These are phyloP conservation scores for Pandemis corylana DNA, from an alignment of 2,888 invertebrate species.

Conservation along the genomic window DNA sequence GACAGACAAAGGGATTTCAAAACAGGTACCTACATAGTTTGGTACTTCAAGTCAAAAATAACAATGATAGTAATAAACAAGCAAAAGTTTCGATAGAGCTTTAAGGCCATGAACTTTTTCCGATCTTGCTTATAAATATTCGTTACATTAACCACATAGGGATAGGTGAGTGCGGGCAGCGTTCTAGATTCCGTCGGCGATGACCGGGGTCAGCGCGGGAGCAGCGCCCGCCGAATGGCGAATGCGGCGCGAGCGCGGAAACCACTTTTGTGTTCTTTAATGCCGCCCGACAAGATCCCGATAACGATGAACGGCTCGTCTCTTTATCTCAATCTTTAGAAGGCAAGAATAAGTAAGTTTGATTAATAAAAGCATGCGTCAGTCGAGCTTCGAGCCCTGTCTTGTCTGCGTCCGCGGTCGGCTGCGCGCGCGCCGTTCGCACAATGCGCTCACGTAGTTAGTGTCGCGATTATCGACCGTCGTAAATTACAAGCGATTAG, in stretches of 20 bases:
- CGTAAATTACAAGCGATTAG: constrained; percentile 82
- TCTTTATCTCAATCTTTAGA: constrained; percentile 38
- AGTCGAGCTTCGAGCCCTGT: constrained; percentile 52
- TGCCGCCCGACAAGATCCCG: constrained; percentile 49
- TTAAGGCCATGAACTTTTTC: background rate
- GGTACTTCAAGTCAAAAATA: background rate
- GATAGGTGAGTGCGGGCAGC: constrained; percentile 37
- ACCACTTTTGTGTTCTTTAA: constrained; percentile 57
- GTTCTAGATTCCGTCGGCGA: constrained; percentile 62
- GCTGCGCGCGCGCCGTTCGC: constrained; percentile 57
- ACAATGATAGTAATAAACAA: background rate
- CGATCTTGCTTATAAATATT: background rate
- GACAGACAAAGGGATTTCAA: background rate
- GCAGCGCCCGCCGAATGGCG: constrained; percentile 58
- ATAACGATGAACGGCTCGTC: constrained; percentile 45
- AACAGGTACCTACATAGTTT: background rate
- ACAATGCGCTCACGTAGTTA: constrained; percentile 80
- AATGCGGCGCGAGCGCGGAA: constrained; percentile 54
- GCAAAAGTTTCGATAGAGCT: background rate
- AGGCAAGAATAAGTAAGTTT: constrained; percentile 55
- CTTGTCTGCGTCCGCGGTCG: constrained; percentile 51
- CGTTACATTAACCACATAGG: background rate
- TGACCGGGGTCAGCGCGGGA: constrained; percentile 65
- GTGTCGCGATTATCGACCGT: constrained; percentile 80
- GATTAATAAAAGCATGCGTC: constrained; percentile 67